phyloP scores from a whole-genome alignment of 2,113 vertebrate genomes.

The Phrynosoma blainvillii region DNA sequence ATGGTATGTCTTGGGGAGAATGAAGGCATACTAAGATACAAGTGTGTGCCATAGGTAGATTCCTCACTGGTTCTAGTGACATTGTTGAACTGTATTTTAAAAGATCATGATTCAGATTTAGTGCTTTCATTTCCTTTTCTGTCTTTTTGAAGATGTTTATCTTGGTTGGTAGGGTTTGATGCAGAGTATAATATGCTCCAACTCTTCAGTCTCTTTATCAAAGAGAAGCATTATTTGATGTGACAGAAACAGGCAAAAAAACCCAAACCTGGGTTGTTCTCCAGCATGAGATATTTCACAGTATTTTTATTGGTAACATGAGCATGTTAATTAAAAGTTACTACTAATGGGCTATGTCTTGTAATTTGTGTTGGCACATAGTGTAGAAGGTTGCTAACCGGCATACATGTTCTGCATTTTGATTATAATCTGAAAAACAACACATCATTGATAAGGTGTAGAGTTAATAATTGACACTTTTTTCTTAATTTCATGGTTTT shows the following conservation, averaged over 20 bases:
- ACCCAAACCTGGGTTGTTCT: slow-evolving; percentile 4
- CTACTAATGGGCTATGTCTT: neutral
- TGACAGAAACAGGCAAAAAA: neutral
- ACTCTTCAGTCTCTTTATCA: neutral
- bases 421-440: neutral
- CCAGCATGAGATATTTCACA: neutral
- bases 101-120: neutral
- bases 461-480: neutral
- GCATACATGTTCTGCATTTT: neutral
- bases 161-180: neutral
- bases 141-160: neutral
- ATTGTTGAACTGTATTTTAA: neutral
- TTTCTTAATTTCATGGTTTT: neutral
- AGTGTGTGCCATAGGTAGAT: neutral
- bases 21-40: neutral
- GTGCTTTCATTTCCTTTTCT: neutral
- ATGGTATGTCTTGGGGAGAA: neutral
- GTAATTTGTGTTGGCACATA: neutral
- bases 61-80: neutral
- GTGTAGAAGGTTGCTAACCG: neutral
- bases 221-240: slow-evolving; percentile 7
- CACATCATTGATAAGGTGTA: neutral
- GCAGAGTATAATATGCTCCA: neutral
- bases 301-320: neutral
- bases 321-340: neutral